phyloP scores from a whole-genome alignment of 2,888 invertebrate genomes.

The Agriopis leucophaearia region DNA sequence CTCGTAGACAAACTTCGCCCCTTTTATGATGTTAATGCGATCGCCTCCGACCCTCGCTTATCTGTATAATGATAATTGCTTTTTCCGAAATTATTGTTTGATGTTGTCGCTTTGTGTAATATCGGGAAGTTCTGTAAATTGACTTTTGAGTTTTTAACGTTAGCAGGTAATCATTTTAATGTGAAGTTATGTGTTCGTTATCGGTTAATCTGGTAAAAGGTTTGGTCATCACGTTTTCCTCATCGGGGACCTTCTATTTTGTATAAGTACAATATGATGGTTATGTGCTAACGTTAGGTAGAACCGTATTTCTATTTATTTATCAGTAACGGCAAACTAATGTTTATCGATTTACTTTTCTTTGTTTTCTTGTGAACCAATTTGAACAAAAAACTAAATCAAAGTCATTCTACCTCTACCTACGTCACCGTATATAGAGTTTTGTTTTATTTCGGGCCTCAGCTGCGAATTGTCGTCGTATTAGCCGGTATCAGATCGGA shows the following conservation, averaged over 20 bases:
- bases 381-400: conserved; percentile 6
- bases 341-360: not conserved
- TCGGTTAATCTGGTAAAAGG: conserved; percentile 37
- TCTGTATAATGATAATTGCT: conserved; percentile 85
- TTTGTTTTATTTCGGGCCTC: conserved; percentile 50
- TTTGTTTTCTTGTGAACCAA: conserved; percentile 8
- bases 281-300: too few relatives aligned
- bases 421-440: conserved; percentile 27
- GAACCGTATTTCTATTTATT: too few relatives aligned
- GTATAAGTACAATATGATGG: not conserved
- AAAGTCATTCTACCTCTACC: conserved; percentile 22
- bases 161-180: conserved; percentile 64
- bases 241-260: not conserved
- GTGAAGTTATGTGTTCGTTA: conserved; percentile 54
- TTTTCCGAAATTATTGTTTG: conserved; percentile 85
- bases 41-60: conserved; percentile 80
- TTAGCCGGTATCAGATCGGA: conserved; percentile 74
- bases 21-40: conserved; percentile 85
- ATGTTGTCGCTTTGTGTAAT: conserved; percentile 78
- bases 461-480: conserved; percentile 78
- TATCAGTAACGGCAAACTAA: not conserved
- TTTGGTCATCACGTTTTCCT: conserved; percentile 29
- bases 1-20: conserved; percentile 79
- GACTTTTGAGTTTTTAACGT: conserved; percentile 68
- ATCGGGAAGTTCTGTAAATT: conserved; percentile 69